Percentiles rank a stretch among this genome's conserved stretches.
Conservation (phyloP, 2,797 vertebrate species). For the Artibeus jamaicensis region DNA sequence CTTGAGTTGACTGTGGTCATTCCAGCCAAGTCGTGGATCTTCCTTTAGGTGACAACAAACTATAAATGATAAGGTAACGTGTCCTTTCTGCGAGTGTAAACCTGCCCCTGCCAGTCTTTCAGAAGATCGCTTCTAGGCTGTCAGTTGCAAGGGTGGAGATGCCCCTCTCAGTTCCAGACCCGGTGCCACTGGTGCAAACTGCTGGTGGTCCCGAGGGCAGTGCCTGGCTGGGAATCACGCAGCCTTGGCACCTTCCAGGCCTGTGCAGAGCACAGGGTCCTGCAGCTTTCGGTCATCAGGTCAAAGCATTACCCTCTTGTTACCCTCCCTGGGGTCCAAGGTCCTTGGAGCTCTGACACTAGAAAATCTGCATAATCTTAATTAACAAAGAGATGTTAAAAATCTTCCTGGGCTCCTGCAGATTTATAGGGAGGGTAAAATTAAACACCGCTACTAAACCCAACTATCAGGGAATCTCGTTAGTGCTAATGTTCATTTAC, state of each 20-base stretch:
- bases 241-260: background rate
- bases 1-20: background rate
- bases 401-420: conserved; percentile 68
- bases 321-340: conserved; percentile 28
- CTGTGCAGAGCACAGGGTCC: background rate
- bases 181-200: background rate
- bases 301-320: background rate
- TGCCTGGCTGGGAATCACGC: background rate
- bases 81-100: background rate
- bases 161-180: rapidly evolving
- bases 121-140: background rate
- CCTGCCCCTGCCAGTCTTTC: background rate
- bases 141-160: background rate
- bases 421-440: conserved; percentile 86
- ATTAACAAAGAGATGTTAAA: conserved; percentile 81
- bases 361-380: conserved; percentile 79
- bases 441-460: conserved; percentile 83
- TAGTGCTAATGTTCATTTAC: conserved; percentile 87
- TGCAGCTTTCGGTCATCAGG: background rate
- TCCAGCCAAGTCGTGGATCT: background rate
- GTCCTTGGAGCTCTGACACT: conserved; percentile 25
- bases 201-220: background rate
- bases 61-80: background rate
- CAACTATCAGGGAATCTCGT: conserved; percentile 84
- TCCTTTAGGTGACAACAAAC: background rate